Evolutionary conservation across 2,113 vertebrate species (phyloP), one percentile per base, ranked within the genome.

Genomic region (Ceyx margarethae): DNA sequence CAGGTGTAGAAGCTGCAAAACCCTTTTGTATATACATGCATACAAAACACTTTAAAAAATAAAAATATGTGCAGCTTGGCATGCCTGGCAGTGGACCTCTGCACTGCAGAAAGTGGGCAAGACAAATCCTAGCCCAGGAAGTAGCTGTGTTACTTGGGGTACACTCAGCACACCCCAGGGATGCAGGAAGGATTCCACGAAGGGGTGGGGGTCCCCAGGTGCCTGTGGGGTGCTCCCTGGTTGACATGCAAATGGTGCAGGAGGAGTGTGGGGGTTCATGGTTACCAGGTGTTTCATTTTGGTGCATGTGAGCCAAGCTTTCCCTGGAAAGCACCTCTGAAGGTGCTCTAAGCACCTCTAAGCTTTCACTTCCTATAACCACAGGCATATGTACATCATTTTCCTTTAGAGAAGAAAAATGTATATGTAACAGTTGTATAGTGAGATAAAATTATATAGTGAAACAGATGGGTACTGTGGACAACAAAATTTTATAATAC

Each of bases 61-160:
- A 48, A 35, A 6, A 33, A 61, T 0, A 19, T 0, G 0, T 1
- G 1, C 33, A 64, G 4, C 9, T 87, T 71, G 69, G 42, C 31
- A 64, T 64, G 28, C 7, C 33, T 81, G 28, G 18, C 33, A 46
- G 14, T 10, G 50, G 50, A 45, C 13, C 40, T 69, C 61, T 69
- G 35, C 26, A 5, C 26, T 68, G 12, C 1, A 1, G 66, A 50
- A 83, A 83, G 43, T 12, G 19, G 46, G 31, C 46, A 31, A n/a
- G 54, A 50, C 18, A 35, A 73, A 72, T 64, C 26, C 35, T 45
- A 48, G 6, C 29, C 64, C 31, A 40, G 54, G n/a, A 60, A 48
- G 9, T 5, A 68, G 6, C 15, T 56, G 11, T 19, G 18, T 26
- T 53, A 9, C 25, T 58, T 77, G 68, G 42, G 42, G 22, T 5